Conservation (phyloP, 2,113 vertebrate species). For the Mustela nigripes region DNA sequence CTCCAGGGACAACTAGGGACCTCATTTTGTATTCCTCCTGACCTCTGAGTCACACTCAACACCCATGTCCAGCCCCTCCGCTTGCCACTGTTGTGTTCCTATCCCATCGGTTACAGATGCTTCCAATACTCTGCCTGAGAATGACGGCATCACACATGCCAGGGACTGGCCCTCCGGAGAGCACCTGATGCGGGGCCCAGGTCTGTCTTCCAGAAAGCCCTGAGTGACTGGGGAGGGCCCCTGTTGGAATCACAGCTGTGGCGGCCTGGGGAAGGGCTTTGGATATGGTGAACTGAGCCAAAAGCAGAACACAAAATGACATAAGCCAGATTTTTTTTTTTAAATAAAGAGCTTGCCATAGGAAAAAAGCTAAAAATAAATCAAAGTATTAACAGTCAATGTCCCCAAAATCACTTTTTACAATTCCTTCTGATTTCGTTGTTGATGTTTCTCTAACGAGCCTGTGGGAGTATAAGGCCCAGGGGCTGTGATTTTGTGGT, state of each 20-base stretch:
- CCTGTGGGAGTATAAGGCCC: not conserved
- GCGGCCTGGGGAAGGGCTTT: not conserved
- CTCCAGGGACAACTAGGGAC: not conserved
- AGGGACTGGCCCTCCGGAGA: not conserved
- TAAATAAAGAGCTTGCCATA: not conserved
- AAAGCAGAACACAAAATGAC: not conserved
- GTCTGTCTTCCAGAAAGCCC: not conserved
- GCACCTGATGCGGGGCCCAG: not conserved
- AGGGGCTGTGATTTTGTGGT: not conserved
- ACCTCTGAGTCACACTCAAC: not conserved
- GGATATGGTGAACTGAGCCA: not conserved
- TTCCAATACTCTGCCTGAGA: not conserved
- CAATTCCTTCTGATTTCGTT: not conserved
- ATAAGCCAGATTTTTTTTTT: not conserved
- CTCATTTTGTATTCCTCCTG: not conserved
- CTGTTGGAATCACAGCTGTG: not conserved
- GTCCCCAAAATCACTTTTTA: not conserved
- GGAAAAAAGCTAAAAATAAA: not conserved
- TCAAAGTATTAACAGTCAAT: not conserved
- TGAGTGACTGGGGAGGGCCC: not conserved
- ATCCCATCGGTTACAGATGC: not conserved
- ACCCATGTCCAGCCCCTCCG: not conserved
- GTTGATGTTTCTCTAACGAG: not conserved
- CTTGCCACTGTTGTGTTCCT: not conserved
- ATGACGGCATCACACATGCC: not conserved